phyloP scores from a whole-genome alignment of 2,888 invertebrate genomes.

The Harpalus rubripes region DNA sequence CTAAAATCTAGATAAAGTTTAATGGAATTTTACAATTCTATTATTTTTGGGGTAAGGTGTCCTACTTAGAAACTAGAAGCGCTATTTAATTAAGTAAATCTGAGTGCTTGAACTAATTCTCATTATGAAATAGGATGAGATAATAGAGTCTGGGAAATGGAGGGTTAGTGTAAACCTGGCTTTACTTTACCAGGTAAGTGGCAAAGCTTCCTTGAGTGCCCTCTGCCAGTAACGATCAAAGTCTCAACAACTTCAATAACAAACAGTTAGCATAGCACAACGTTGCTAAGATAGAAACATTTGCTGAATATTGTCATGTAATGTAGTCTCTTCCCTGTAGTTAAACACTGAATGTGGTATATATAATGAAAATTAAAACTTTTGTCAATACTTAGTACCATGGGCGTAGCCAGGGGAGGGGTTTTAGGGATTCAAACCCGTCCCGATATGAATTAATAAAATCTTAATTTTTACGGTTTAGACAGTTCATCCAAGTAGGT shows the following conservation, averaged over 20 bases:
- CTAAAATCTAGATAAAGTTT: too few species aligned
- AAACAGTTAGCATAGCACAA: background rate
- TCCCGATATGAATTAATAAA: too few species aligned
- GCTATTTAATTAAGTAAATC: background rate
- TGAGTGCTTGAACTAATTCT: background rate
- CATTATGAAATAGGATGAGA: conserved; percentile 20
- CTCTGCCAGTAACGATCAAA: conserved; percentile 55
- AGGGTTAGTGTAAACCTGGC: conserved; percentile 29
- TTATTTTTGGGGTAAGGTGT: background rate
- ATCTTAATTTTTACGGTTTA: too few species aligned
- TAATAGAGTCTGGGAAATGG: background rate
- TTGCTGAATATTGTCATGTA: background rate
- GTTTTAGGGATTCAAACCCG: too few species aligned
- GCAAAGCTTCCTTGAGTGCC: conserved; percentile 55
- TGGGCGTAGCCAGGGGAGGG: too few species aligned
- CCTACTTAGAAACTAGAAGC: background rate
- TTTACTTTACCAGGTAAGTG: conserved; percentile 44
- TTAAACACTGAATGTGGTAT: too few species aligned
- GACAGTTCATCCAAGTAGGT: too few species aligned
- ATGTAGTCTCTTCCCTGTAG: too few species aligned
- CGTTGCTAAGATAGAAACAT: background rate
- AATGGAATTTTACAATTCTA: too few species aligned
- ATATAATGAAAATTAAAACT: too few species aligned
- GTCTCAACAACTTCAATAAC: conserved; percentile 51
- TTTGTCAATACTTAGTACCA: too few species aligned